These are phyloP conservation scores for Eurystomus gularis DNA, from an alignment of 2,113 vertebrate species.

Conservation along the genomic window DNA sequence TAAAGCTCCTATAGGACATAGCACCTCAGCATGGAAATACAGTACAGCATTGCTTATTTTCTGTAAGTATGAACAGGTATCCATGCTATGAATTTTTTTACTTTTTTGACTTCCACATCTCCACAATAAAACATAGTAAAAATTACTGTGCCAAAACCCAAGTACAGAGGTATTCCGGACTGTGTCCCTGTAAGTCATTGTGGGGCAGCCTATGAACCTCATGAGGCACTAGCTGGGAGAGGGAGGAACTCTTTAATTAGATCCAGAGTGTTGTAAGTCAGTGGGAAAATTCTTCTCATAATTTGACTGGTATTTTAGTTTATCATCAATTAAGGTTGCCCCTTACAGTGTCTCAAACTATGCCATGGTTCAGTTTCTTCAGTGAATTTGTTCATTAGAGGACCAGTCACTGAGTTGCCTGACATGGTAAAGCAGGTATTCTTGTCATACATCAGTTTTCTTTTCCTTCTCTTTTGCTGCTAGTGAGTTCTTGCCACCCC, in stretches of 20 bases:
- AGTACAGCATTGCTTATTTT: background rate
- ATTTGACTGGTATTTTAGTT: constrained; percentile 15
- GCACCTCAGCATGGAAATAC: background rate
- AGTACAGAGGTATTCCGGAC: background rate
- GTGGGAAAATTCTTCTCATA: background rate
- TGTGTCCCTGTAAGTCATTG: background rate
- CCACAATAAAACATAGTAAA: background rate
- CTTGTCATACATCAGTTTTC: constrained; percentile 6
- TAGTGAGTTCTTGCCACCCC: background rate
- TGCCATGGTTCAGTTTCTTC: background rate
- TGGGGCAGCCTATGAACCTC: background rate
- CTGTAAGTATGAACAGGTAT: background rate
- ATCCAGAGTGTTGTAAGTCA: background rate
- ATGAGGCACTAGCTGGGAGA: background rate
- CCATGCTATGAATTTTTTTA: background rate
- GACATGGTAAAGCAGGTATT: background rate
- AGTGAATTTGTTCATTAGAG: constrained; percentile 2
- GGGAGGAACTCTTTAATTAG: background rate
- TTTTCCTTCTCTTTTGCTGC: constrained; percentile 23
- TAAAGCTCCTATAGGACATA: background rate
- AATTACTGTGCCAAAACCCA: background rate
- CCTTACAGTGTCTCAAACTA: background rate
- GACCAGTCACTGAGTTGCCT: background rate
- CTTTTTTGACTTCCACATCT: background rate
- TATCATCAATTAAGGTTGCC: constrained; percentile 12